A percentile compares a stretch with the other conserved stretches of the same genome.
phyloP scores from a whole-genome alignment of 2,797 vertebrate genomes.

The Hoplostethus atlanticus region DNA sequence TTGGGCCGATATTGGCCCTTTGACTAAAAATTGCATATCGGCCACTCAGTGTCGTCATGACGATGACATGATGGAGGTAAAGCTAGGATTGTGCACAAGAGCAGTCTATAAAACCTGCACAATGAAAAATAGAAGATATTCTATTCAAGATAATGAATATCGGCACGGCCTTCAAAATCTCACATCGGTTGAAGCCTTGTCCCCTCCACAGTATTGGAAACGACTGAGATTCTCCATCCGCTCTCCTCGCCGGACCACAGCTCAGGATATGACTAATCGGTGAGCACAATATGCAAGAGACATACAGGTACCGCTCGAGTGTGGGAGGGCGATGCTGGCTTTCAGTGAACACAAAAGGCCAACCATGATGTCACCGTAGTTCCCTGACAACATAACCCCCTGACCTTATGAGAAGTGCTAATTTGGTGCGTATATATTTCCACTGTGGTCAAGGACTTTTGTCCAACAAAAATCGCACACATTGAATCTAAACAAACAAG shows the following conservation, averaged over 20 bases:
- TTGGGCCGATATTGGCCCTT: not conserved
- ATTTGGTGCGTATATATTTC: constrained; percentile 78
- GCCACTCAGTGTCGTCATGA: not conserved
- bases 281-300: constrained; percentile 40
- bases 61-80: constrained; percentile 22
- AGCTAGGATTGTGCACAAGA: too few relatives aligned
- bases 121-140: too few relatives aligned
- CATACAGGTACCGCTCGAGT: constrained; percentile 32
- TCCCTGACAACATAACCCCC: constrained; percentile 66
- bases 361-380: constrained; percentile 68
- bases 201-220: constrained; percentile 17
- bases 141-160: not conserved
- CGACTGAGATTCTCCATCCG: constrained; percentile 44
- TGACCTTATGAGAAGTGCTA: constrained; percentile 74
- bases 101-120: too few relatives aligned
- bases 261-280: constrained; percentile 72
- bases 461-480: constrained; percentile 69
- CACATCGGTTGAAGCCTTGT: not conserved
- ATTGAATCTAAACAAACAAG: constrained; percentile 69
- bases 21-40: constrained; percentile 14
- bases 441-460: constrained; percentile 73
- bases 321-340: constrained; percentile 55
- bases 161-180: constrained; percentile 1
- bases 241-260: constrained; percentile 50
- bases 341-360: constrained; percentile 62